Percentiles rank a stretch among this genome's conserved stretches.
Conservation (phyloP, 1,140 invertebrate genomes). For the Scaptomyza montana region DNA sequence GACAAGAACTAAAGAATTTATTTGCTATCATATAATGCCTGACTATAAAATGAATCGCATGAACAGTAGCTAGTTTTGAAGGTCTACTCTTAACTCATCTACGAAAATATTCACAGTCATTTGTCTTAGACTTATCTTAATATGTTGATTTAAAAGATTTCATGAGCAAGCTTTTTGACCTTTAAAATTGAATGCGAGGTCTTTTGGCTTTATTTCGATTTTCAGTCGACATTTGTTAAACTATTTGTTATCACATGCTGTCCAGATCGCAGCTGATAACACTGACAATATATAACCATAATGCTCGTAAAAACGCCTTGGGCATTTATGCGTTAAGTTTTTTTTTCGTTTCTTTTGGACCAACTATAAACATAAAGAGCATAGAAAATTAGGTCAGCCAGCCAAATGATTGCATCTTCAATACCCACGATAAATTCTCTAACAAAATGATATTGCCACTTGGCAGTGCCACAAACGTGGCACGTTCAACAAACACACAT, state of each 20-base stretch:
- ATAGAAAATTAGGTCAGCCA: slow-evolving; percentile 66
- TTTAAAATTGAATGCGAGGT: slow-evolving; percentile 70
- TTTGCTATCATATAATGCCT: neutral
- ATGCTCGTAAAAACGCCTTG: slow-evolving; percentile 47
- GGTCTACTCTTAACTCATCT: slow-evolving; percentile 1
- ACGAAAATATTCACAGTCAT: slow-evolving; percentile 38
- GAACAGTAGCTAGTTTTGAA: slow-evolving; percentile 44
- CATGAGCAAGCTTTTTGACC: slow-evolving; percentile 45
- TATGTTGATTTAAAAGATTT: slow-evolving; percentile 40
- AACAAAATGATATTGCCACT: slow-evolving; percentile 71
- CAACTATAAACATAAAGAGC: slow-evolving; percentile 55
- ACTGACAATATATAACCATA: slow-evolving; percentile 2
- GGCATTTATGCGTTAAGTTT: slow-evolving; percentile 21
- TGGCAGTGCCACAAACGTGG: slow-evolving; percentile 51
- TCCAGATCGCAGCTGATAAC: slow-evolving; percentile 65
- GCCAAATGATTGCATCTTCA: slow-evolving; percentile 24
- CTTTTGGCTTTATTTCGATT: slow-evolving; percentile 66
- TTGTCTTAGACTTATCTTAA: slow-evolving; percentile 51
- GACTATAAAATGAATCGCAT: neutral
- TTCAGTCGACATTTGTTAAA: slow-evolving; percentile 39
- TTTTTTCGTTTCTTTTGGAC: slow-evolving; percentile 19
- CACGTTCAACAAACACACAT: slow-evolving; percentile 50
- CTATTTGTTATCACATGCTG: slow-evolving; percentile 68
- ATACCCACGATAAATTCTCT: slow-evolving; percentile 53
- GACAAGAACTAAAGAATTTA: slow-evolving; percentile 7